Percentiles rank a stretch among this genome's conserved stretches.
Conservation (phyloP, 1,140 invertebrate species). For the Agrilus planipennis region DNA sequence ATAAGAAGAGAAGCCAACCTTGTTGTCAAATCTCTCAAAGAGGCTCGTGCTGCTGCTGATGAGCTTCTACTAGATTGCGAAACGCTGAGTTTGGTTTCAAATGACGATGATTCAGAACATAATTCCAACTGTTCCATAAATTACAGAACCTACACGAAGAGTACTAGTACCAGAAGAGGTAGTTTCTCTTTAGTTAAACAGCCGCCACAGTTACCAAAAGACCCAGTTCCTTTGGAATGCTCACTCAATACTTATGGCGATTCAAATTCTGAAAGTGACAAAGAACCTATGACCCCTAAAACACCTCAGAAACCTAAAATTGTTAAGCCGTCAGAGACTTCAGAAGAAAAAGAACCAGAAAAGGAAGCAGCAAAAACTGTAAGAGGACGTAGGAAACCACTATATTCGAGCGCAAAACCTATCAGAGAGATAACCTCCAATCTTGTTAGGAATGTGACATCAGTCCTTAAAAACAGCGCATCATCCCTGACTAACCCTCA, state of each 20-base stretch:
- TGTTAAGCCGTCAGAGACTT: constrained; percentile 39
- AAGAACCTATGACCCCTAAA: not conserved
- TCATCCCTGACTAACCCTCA: too few species aligned
- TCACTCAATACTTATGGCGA: constrained; percentile 11
- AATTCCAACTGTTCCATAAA: constrained; percentile 32
- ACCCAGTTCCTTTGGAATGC: not conserved
- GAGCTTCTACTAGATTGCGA: constrained; percentile 50
- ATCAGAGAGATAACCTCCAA: constrained; percentile 22
- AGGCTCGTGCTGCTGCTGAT: constrained; percentile 27
- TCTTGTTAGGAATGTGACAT: constrained; percentile 25
- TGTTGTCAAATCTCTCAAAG: constrained; percentile 39
- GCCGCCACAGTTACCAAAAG: not conserved
- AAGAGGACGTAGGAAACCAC: constrained; percentile 60
- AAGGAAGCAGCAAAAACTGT: constrained; percentile 49
- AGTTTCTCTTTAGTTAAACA: constrained; percentile 5
- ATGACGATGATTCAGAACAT: constrained; percentile 45
- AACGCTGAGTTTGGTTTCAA: constrained; percentile 55
- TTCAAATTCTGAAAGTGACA: not conserved
- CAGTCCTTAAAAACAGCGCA: constrained; percentile 19
- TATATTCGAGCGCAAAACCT: constrained; percentile 41
- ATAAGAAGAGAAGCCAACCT: constrained; percentile 44
- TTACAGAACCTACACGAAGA: constrained; percentile 33
- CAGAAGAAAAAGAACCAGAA: constrained; percentile 31
- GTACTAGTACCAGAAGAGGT: constrained; percentile 19
- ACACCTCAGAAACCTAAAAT: constrained; percentile 40